Conservation (phyloP, 2,888 invertebrate genomes). For the Tetragnatha montana region DNA sequence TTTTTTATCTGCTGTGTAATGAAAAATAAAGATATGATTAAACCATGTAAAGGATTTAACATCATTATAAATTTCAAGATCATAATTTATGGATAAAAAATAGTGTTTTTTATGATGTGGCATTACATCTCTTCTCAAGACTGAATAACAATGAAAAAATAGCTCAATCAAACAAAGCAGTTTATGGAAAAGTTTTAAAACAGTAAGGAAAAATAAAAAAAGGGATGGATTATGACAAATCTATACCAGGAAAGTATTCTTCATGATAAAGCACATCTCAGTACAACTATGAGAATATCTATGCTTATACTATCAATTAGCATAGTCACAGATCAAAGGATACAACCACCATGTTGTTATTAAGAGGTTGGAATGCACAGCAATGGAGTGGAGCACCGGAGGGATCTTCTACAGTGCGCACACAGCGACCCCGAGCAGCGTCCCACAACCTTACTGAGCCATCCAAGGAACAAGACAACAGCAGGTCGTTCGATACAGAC, state of each 20-base stretch:
- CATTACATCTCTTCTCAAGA: no score
- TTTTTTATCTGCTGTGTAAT: no score
- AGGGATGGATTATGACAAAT: neutral
- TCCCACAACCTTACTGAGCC: slow-evolving; percentile 86
- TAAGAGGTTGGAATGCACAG: slow-evolving; percentile 88
- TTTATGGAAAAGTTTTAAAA: no score
- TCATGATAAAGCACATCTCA: neutral
- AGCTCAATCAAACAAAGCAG: no score
- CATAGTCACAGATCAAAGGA: slow-evolving; percentile 77
- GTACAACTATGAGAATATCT: neutral
- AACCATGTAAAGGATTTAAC: no score
- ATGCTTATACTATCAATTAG: slow-evolving; percentile 53
- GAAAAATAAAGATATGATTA: no score
- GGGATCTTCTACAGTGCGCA: slow-evolving; percentile 82
- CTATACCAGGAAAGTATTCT: neutral
- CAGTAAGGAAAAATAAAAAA: no score
- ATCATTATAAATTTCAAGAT: no score
- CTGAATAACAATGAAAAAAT: no score
- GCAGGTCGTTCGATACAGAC: slow-evolving; percentile 89
- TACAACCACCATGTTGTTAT: slow-evolving; percentile 90
- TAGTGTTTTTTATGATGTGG: no score
- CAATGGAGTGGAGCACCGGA: slow-evolving; percentile 79
- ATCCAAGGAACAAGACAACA: slow-evolving; percentile 87
- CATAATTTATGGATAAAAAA: no score
- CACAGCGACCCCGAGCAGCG: slow-evolving; percentile 79